phyloP scores from a whole-genome alignment of 2,113 vertebrate species.

The Lamprotornis superbus region DNA sequence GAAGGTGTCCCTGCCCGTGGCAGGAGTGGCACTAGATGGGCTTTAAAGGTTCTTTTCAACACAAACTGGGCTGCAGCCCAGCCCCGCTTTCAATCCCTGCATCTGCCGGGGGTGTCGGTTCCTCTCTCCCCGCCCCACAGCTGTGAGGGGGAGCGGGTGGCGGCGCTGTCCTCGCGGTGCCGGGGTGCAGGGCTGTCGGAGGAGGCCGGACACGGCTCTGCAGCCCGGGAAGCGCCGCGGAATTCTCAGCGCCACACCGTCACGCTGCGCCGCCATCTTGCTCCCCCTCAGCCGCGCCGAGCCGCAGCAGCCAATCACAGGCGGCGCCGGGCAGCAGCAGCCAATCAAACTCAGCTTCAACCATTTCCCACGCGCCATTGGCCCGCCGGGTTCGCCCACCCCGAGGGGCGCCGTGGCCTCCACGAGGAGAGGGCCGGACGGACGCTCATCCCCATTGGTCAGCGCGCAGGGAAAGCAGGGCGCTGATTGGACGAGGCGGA shows the following conservation, averaged over 20 bases:
- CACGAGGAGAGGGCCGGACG: not conserved
- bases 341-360: fast-evolving
- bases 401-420: fast-evolving
- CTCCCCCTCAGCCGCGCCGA: not conserved
- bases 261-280: not conserved
- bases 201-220: too few relatives aligned
- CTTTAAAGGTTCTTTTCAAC: not conserved
- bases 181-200: too few relatives aligned
- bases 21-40: not conserved
- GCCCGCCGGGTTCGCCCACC: fast-evolving
- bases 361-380: fast-evolving
- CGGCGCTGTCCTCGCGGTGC: not conserved
- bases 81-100: not conserved
- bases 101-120: not conserved
- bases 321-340: not conserved
- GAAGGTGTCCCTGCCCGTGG: fast-evolving
- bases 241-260: fast-evolving
- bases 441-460: not conserved
- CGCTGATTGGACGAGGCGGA: fast-evolving
- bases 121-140: not conserved
- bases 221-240: fast-evolving
- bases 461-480: fast-evolving
- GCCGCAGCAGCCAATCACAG: not conserved
- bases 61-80: not conserved
- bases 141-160: not conserved